phyloP scores from a whole-genome alignment of 1,140 invertebrate species.

The Portunus trituberculatus region DNA sequence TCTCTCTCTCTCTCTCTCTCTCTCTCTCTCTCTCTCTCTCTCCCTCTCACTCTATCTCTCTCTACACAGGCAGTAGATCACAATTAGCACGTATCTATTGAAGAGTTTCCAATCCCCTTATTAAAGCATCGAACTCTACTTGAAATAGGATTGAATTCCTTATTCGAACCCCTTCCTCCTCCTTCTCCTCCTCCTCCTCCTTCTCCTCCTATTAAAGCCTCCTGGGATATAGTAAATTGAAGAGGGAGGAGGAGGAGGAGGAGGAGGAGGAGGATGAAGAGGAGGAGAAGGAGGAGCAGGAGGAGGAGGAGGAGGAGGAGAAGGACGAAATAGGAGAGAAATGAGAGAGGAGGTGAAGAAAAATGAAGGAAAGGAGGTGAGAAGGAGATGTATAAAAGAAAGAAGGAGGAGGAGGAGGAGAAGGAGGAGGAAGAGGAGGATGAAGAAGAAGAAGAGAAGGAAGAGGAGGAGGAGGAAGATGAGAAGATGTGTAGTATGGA shows the following conservation, averaged over 20 bases:
- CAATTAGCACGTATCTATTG: neutral
- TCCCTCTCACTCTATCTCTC: neutral
- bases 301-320: neutral
- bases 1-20: neutral
- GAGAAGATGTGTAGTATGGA: neutral
- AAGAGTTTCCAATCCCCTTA: no score
- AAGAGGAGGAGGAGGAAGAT: neutral
- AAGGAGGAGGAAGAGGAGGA: neutral
- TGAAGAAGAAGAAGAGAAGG: neutral
- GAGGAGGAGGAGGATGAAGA: neutral
- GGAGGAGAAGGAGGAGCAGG: neutral
- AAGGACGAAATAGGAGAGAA: no score
- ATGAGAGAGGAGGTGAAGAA: neutral
- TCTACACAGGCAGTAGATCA: neutral
- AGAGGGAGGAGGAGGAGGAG: neutral
- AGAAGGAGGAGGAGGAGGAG: neutral
- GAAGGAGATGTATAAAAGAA: neutral
- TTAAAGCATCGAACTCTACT: no score
- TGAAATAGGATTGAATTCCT: no score
- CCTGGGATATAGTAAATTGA: neutral
- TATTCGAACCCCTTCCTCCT: neutral
- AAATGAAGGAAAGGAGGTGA: neutral
- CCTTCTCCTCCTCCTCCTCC: no score
- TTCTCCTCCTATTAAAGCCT: neutral
- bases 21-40: neutral